Base-by-base conservation (phyloP, 2,113 vertebrate species). In the Bombycilla garrulus region DNA sequence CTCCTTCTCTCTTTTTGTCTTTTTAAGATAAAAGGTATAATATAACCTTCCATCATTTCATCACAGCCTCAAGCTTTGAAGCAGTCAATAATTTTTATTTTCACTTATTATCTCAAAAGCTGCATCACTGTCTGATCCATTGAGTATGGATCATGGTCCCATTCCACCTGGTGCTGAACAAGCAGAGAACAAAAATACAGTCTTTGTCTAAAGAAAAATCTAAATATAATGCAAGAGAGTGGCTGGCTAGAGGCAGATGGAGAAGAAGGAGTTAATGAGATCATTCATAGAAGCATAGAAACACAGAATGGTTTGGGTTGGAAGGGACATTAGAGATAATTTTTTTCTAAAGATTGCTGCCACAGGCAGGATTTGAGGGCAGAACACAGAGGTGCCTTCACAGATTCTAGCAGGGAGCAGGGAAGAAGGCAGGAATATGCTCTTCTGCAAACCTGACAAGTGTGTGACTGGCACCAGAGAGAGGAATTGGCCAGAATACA, bases 1-100 rank as follows among this genome's bases (percentile, higher is more conserved):
- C 25, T 76, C 10, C 17, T 26, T 10, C 7, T 57, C 44, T 47
- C 29, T 89, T 86, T 87, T 72, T 76, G 13, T 64, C 60, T 84
- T 86, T 70, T 31, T 61, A 45, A 79, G 57, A 61, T 67, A 85
- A 84, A 88, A 81, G n/a, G 29, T 84, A 12, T 40, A 71, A 71
- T 74, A 58, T 35, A 93, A 71, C 80, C 56, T 88, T 92, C 72
- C 38, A 78, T 64, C 47, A 74, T 77, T 86, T 88, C 69, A 81
- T 91, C 83, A 90, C 51, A 93, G 77, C 20, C 23, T 89, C 69
- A 78, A 23, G 35, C 64, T 90, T 80, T 70, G 86, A 94, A 57
- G 3, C 25, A 81, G 64, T 89, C 95, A 95, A 93, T 92, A 93
- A 44, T 67, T 92, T 93, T 92, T 96, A 83, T 94, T 94, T 86